Evolutionary conservation across 2,113 vertebrate species (phyloP).

Genomic region (Plecotus auritus): DNA sequence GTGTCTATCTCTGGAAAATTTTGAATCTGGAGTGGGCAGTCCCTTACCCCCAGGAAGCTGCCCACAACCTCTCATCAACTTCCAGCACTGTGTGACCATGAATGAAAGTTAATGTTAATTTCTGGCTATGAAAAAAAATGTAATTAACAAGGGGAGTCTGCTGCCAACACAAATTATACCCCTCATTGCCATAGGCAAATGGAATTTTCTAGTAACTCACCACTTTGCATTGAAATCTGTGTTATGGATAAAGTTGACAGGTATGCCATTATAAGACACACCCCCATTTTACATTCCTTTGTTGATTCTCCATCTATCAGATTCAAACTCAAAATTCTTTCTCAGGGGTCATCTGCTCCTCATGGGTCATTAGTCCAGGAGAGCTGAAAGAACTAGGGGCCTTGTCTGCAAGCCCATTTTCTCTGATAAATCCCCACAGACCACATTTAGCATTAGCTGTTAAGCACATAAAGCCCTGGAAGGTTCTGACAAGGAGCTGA

Average conservation of each 20-base stretch:
- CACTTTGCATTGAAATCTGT: constrained; percentile 12
- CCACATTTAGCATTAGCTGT: background rate
- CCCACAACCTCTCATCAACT: background rate
- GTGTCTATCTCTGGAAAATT: background rate
- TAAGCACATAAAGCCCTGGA: background rate
- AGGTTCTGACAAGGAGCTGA: background rate
- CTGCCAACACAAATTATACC: constrained; percentile 53
- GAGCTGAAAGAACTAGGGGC: background rate
- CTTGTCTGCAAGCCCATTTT: background rate
- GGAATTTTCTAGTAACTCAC: background rate
- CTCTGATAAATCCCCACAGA: background rate
- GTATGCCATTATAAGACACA: background rate
- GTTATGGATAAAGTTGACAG: background rate
- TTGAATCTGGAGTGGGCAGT: background rate
- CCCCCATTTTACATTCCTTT: background rate
- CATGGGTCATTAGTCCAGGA: background rate
- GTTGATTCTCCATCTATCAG: background rate
- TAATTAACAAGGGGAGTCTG: constrained; percentile 58
- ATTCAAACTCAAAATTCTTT: background rate
- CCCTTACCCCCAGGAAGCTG: background rate
- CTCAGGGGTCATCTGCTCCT: background rate
- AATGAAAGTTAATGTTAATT: constrained; percentile 61
- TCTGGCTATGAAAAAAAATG: constrained; percentile 48
- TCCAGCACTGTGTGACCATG: background rate
- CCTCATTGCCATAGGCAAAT: constrained; percentile 59